Evolutionary conservation across 2,797 vertebrate genomes (phyloP).

Genomic region (Leucoraja ocellata): DNA sequence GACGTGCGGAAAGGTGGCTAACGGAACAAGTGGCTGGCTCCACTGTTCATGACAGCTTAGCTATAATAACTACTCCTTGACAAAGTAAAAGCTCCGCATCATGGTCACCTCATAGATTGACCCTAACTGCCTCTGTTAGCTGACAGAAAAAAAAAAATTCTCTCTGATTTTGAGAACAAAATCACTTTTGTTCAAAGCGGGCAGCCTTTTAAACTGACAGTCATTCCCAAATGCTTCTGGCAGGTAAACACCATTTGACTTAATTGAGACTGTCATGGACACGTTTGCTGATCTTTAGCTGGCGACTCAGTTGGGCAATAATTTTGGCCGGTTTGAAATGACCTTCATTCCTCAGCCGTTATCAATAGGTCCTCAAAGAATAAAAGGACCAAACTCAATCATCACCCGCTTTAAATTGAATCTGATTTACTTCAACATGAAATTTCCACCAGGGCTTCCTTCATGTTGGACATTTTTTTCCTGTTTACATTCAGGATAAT

Average conservation of each 20-base stretch:
- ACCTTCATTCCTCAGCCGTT: background rate
- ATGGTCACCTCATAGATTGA: slow-evolving; percentile 13
- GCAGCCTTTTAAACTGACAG: background rate
- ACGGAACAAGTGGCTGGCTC: background rate
- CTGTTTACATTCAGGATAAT: background rate
- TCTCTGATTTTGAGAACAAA: background rate
- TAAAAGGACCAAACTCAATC: background rate
- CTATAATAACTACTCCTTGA: slow-evolving; percentile 17
- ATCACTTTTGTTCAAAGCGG: background rate
- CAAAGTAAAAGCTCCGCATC: slow-evolving; percentile 2
- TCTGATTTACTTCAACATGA: background rate
- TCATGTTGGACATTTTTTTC: background rate
- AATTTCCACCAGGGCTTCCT: background rate
- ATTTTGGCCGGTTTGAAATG: background rate
- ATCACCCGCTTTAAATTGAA: background rate
- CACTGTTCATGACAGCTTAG: slow-evolving; percentile 1
- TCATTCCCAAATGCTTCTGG: background rate
- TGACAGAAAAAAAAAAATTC: slow-evolving; percentile 18
- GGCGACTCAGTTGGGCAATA: no score
- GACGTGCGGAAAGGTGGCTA: background rate
- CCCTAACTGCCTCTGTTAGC: slow-evolving; percentile 8
- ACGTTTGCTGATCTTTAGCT: background rate
- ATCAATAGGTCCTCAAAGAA: background rate
- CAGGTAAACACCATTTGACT: background rate
- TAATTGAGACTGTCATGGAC: slow-evolving; percentile 2